These are phyloP conservation scores for Menidia beryllina DNA, from an alignment of 2,113 vertebrate genomes.

Conservation along the genomic window DNA sequence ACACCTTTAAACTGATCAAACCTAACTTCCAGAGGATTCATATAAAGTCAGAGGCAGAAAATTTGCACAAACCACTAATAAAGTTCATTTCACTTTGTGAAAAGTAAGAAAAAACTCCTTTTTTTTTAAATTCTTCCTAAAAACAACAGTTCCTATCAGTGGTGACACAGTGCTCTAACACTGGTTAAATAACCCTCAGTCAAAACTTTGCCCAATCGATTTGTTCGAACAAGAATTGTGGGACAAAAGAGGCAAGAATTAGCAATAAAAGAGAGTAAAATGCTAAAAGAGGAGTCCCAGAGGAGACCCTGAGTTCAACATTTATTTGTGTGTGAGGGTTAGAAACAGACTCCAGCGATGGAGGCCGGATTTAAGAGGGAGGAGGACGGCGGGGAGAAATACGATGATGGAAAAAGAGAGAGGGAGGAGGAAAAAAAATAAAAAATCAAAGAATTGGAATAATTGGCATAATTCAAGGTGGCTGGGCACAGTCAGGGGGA, in stretches of 20 bases:
- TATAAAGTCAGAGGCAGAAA: neutral
- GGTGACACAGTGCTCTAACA: too few relatives aligned
- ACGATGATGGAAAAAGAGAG: conserved; percentile 47
- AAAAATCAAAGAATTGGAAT: conserved; percentile 92
- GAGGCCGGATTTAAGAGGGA: conserved; percentile 33
- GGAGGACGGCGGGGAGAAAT: neutral
- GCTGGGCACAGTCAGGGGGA: conserved; percentile 94
- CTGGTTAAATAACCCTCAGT: too few relatives aligned
- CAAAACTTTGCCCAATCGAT: too few relatives aligned
- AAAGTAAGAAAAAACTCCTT: too few relatives aligned
- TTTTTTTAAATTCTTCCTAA: too few relatives aligned
- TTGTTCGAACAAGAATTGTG: too few relatives aligned
- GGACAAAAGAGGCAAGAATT: too few relatives aligned
- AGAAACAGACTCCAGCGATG: conserved; percentile 28
- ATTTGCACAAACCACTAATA: neutral
- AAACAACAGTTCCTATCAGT: too few relatives aligned
- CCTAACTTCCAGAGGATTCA: neutral
- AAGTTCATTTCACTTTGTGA: neutral
- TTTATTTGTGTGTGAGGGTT: neutral
- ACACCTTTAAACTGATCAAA: neutral
- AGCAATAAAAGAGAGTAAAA: too few relatives aligned
- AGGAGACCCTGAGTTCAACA: conserved; percentile 11
- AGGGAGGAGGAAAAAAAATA: conserved; percentile 67
- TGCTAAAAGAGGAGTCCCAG: too few relatives aligned
- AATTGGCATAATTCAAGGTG: conserved; percentile 96